phyloP scores from a whole-genome alignment of 1,140 invertebrate species.

The Pemphigus obesinymphae region DNA sequence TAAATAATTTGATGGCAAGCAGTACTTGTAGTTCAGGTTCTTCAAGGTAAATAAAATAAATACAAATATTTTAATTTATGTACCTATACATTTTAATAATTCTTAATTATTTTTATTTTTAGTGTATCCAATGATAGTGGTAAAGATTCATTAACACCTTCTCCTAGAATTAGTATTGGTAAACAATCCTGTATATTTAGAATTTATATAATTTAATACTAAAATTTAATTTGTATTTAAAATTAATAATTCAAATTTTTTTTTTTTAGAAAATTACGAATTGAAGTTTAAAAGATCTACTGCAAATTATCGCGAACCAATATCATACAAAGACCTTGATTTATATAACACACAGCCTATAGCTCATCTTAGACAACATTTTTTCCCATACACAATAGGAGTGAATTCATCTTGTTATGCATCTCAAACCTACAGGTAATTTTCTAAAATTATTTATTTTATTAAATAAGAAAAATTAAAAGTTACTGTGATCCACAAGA shows the following conservation, averaged over 20 bases:
- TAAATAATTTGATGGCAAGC: not conserved
- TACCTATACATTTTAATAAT: not conserved
- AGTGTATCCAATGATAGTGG: constrained; percentile 25
- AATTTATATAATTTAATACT: not conserved
- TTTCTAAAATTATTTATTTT: not conserved
- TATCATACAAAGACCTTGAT: constrained; percentile 42
- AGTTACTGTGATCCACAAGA: too few relatives aligned
- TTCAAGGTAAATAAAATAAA: not conserved
- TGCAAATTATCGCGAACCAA: constrained; percentile 20
- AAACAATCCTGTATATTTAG: not conserved
- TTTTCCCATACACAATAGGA: constrained; percentile 27
- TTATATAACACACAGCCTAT: constrained; percentile 45
- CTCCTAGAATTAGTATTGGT: constrained; percentile 6
- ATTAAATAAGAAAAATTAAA: too few relatives aligned
- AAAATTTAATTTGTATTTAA: not conserved
- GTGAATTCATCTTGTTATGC: constrained; percentile 4
- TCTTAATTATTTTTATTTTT: not conserved
- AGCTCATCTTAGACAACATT: constrained; percentile 41
- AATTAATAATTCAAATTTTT: not conserved
- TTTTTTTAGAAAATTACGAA: not conserved
- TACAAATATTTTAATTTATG: not conserved
- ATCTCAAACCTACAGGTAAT: constrained; percentile 30
- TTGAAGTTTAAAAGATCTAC: constrained; percentile 15
- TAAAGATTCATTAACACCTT: constrained; percentile 23
- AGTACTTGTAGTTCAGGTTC: not conserved